Base-by-base conservation (phyloP, 2,797 vertebrate species). In the Discoglossus pictus region DNA sequence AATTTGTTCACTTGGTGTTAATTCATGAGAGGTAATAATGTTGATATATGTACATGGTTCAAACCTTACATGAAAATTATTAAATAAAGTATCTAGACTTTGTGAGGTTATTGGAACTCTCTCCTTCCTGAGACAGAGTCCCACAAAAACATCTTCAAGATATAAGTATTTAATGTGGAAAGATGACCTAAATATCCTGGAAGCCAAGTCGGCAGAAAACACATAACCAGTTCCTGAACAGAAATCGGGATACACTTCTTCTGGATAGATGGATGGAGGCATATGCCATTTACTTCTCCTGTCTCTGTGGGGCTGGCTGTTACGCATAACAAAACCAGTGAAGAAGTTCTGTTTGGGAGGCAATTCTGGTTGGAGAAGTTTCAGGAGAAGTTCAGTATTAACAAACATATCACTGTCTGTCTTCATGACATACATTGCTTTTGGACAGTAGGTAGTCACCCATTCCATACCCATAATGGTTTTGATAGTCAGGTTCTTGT, bases 221-320 rank as follows among this genome's bases (percentile, higher is more conserved):
- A 79, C 0, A 0, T 74, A 76, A 2, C 73, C 69, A 42, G 64
- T 75, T 66, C 72, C 73, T 59, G 75, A 81, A 72, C 70, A 82
- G 63, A 81, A 81, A 36, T 11, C 25, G 15, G 59, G 56, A 7
- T 73, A 76, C 0, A 5, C 4, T 0, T 70, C 2, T 20, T 7
- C 21, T 13, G 66, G n/a, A 18, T 73, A 75, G 8, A 74, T 4
- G 38, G 70, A 44, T 52, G 53, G 2, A 38, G 73, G 67, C 24
- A 76, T 2, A 7, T 71, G 59, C 47, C 67, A 73, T 50, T 78
- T 77, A 39, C 38, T 79, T 8, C 0, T 0, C 2, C 7, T 51
- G 24, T 62, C 0, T 11, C 12, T 1, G 43, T 66, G 44, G 21
- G 64, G 67, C 1, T 1, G 4, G 34, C 1, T 0, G 4, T 60